Base-by-base conservation (phyloP, 2,888 invertebrate species). In the Biston betularia region DNA sequence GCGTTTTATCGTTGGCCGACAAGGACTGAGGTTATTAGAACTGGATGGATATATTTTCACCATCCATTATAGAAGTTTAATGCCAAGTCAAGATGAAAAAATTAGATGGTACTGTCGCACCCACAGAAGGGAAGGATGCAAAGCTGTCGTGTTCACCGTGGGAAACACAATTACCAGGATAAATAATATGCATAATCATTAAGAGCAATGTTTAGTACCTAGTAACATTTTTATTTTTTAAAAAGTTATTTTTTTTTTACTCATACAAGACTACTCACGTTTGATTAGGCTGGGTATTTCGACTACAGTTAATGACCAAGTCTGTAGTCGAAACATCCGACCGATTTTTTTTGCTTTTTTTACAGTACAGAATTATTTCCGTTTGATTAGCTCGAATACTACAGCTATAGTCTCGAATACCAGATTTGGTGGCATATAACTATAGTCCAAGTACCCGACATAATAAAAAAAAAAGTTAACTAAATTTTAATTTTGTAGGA, bases 111-210 rank as follows among this genome's bases (percentile, higher is more conserved):
- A 81, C 66, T 75, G 78, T 6, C 56, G 35, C 14, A 52, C 14
- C 35, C 35, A 52, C 14, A 35, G 52, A 0, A 52, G 12, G 6
- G 10, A 35, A 10, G 69, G 75, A 2, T 85, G 84, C 44, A 79
- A 72, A 67, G 81, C 83, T 0, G 68, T 68, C 0, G 62, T 84
- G 8, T 75, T 78, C 45, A 86, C 82, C 0, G 34, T 68, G 0
- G 64, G 62, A 3, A 38, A 66, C 6, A n/a, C 46, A 9, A 57
- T 74, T 33, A 38, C 70, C 5, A 67, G 52, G 33, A 35, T 46
- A 7, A 54, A 55, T 6, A 42, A 12, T n/a, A 14, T 6, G 4
- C 76, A 74, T 57, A 69, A 61, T n/a, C 73, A 77, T 46, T 40
- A 66, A 48, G 4, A 11, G n/a, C n/a, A 38, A 38, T 38, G 24